phyloP scores from a whole-genome alignment of 2,888 invertebrate genomes.

The Laspeyria flexula region DNA sequence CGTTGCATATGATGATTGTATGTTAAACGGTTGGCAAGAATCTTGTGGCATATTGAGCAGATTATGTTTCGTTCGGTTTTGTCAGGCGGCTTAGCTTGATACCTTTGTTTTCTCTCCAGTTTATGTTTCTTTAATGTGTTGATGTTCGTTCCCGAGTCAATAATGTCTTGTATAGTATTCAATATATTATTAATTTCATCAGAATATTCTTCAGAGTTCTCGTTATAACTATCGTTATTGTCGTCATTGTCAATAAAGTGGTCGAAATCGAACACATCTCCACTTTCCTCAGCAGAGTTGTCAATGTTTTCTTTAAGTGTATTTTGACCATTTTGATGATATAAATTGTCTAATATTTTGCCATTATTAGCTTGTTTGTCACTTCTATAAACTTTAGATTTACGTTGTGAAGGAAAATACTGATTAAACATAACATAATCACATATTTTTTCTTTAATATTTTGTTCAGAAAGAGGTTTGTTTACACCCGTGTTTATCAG shows the following conservation, averaged over 20 bases:
- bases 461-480: slow-evolving; percentile 15
- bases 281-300: background rate
- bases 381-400: background rate
- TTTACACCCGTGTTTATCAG: slow-evolving; percentile 2
- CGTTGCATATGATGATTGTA: slow-evolving; percentile 72
- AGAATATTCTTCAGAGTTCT: slow-evolving; percentile 7
- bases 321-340: background rate
- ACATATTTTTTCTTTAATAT: slow-evolving; percentile 53
- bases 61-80: slow-evolving; percentile 36
- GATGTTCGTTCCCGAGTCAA: slow-evolving; percentile 10
- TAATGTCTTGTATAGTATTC: slow-evolving; percentile 29
- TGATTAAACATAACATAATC: slow-evolving; percentile 56
- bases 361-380: background rate
- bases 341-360: background rate
- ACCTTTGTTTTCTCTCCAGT: background rate
- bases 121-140: slow-evolving; percentile 4
- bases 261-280: slow-evolving; percentile 20
- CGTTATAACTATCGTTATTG: background rate
- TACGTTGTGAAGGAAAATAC: slow-evolving; percentile 46
- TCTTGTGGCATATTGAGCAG: slow-evolving; percentile 66
- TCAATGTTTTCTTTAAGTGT: background rate
- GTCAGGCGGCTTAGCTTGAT: background rate
- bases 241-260: slow-evolving; percentile 20
- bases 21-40: slow-evolving; percentile 60
- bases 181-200: slow-evolving; percentile 23